Evolutionary conservation across 2,888 invertebrate species (phyloP).

Genomic region (Ceraclea dissimilis): DNA sequence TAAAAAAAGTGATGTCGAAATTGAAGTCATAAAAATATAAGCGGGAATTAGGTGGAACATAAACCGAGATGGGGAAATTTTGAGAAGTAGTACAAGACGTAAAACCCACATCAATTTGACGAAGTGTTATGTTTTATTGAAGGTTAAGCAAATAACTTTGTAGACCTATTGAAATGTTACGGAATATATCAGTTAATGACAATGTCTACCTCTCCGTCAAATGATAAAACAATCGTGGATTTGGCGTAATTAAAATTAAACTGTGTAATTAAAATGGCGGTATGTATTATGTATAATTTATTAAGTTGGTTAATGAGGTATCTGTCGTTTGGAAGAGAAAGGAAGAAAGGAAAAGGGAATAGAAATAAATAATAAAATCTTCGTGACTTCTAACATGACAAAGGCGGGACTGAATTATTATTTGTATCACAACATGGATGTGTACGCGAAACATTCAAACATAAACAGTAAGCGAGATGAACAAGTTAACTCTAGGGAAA

Average conservation of each 20-base stretch:
- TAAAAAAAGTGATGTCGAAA: too few relatives aligned
- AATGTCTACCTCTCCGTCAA: background rate
- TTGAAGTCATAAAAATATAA: too few relatives aligned
- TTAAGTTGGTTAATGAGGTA: background rate
- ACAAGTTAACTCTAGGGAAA: constrained; percentile 13
- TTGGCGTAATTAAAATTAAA: background rate
- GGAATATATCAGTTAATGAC: too few relatives aligned
- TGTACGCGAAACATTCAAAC: background rate
- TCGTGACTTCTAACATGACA: constrained; percentile 25
- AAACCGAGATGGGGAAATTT: too few relatives aligned
- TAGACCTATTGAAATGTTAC: too few relatives aligned
- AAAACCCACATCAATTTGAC: too few relatives aligned
- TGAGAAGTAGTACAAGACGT: too few relatives aligned
- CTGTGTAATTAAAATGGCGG: background rate
- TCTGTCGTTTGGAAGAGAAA: background rate
- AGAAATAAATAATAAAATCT: constrained; percentile 26
- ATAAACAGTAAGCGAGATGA: background rate
- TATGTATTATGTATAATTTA: background rate
- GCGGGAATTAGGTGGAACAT: too few relatives aligned
- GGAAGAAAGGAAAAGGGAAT: constrained; percentile 4
- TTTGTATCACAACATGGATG: constrained; percentile 22
- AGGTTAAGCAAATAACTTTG: too few relatives aligned
- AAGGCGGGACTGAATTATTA: constrained; percentile 25
- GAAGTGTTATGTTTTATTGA: too few relatives aligned
- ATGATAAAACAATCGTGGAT: background rate